Evolutionary conservation across 2,888 invertebrate species (phyloP).

Genomic region (Cosmopolites sordidus): DNA sequence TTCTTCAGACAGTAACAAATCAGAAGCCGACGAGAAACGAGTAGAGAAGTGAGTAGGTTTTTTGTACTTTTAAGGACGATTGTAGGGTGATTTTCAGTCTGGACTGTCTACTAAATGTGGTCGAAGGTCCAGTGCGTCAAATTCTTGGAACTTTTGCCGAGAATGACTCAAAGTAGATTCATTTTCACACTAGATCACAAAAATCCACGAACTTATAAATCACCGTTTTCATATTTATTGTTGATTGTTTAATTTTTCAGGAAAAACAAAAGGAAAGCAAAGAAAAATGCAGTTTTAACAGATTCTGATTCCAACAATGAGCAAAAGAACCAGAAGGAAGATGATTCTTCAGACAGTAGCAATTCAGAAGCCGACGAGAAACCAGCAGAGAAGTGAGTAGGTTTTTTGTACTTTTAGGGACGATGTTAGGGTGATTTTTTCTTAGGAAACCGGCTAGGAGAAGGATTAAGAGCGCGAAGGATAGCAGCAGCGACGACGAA

Average conservation of each 20-base stretch:
- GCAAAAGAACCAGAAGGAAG: neutral
- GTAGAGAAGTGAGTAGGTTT: too few species aligned
- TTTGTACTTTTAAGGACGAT: too few species aligned
- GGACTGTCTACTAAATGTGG: too few species aligned
- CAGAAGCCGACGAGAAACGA: too few species aligned
- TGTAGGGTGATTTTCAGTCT: too few species aligned
- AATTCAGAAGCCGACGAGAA: constrained; percentile 17
- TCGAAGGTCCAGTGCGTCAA: too few species aligned
- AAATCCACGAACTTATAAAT: too few species aligned
- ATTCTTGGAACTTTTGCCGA: too few species aligned
- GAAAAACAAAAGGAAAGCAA: constrained; percentile 22
- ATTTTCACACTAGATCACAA: too few species aligned
- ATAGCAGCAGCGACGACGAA: constrained; percentile 43
- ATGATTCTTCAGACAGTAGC: constrained; percentile 5
- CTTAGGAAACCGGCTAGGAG: constrained; percentile 28
- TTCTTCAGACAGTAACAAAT: too few species aligned
- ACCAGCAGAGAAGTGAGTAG: neutral
- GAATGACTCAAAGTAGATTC: too few species aligned
- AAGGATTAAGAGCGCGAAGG: constrained; percentile 41
- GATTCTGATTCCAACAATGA: constrained; percentile 36
- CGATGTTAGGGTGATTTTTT: neutral
- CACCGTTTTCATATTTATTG: too few species aligned
- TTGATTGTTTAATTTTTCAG: constrained; percentile 1
- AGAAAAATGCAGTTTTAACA: constrained; percentile 33
- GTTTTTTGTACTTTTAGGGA: neutral